Percentiles rank a stretch among this genome's conserved stretches.
Conservation (phyloP, 2,797 vertebrate genomes). For the Catamblyrhynchus diadema region DNA sequence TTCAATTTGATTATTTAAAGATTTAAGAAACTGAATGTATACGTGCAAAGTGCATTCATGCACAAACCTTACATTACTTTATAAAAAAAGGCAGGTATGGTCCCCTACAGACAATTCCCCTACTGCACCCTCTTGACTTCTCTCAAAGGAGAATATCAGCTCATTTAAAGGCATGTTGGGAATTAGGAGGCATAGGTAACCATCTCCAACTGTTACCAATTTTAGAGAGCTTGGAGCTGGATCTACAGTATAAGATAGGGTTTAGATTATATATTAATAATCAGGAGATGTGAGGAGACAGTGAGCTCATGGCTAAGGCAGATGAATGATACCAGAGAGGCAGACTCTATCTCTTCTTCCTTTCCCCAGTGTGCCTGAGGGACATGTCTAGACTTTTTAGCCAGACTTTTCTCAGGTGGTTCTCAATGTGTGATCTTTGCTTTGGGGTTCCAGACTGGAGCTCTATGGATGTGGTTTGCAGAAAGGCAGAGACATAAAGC, state of each 20-base stretch:
- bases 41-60: neutral
- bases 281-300: neutral
- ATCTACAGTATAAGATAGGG: neutral
- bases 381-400: neutral
- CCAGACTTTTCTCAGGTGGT: neutral
- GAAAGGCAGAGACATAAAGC: neutral
- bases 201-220: neutral
- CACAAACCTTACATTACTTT: neutral
- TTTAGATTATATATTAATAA: neutral
- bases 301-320: neutral
- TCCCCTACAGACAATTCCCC: neutral
- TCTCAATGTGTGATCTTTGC: neutral
- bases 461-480: neutral
- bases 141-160: neutral
- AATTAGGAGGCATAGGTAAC: neutral
- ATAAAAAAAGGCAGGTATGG: neutral
- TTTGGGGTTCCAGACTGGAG: neutral
- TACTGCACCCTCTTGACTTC: neutral
- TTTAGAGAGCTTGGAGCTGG: neutral
- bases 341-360: neutral
- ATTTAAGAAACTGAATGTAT: neutral
- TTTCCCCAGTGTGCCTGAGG: neutral
- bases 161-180: neutral
- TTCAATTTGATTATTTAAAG: neutral
- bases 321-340: neutral